Percentiles rank a stretch among this genome's conserved stretches.
These are phyloP conservation scores for Astreopora myriophthalma DNA, from an alignment of 64 coral and sea anemone species.

Conservation along the genomic window DNA sequence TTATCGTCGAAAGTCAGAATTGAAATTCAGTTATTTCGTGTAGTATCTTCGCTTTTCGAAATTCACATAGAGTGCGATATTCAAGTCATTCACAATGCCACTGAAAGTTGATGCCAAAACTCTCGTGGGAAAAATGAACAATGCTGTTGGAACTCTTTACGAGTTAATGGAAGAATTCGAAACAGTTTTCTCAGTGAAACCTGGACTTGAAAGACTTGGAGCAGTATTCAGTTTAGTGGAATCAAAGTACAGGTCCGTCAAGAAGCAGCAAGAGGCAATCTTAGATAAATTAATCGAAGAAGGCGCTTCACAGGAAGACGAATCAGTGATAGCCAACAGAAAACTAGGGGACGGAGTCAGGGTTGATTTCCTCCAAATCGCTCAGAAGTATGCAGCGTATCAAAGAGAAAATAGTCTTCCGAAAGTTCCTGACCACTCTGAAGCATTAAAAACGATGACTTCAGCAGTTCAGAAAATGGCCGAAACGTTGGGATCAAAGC, in stretches of 20 bases:
- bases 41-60: too few species aligned
- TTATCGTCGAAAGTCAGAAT: too few species aligned
- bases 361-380: neutral
- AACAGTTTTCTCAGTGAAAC: constrained; percentile 18
- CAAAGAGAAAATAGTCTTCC: neutral
- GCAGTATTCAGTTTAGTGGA: neutral
- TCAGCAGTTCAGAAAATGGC: neutral
- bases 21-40: too few species aligned
- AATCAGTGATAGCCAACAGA: neutral
- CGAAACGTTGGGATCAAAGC: neutral
- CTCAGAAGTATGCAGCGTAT: neutral
- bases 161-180: constrained; percentile 89
- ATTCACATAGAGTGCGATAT: too few species aligned
- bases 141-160: constrained; percentile 28
- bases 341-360: constrained; percentile 39
- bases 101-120: too few species aligned
- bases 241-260: constrained; percentile 29
- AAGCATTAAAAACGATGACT: neutral
- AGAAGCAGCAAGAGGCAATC: constrained; percentile 47
- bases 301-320: too few species aligned
- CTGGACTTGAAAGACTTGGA: constrained; percentile 25
- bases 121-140: constrained; percentile 23
- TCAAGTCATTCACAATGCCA: too few species aligned
- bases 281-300: too few species aligned
- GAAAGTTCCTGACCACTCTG: neutral